Conservation (phyloP, 1,140 invertebrate species). For the Zaprionus davidi region DNA sequence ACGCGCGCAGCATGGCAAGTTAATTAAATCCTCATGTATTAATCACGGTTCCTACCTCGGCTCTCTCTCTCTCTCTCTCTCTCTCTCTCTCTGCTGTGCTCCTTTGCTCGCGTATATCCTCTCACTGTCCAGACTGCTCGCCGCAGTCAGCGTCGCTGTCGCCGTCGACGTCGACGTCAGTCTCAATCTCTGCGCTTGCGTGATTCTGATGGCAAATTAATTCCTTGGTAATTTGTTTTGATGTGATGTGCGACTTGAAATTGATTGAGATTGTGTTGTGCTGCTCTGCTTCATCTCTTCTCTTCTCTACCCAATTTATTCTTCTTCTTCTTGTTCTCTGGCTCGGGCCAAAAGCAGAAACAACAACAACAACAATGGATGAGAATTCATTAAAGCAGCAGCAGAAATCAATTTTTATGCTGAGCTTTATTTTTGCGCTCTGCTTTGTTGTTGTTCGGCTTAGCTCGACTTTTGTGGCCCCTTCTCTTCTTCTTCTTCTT, state of each 20-base stretch:
- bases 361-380: slow-evolving; percentile 1
- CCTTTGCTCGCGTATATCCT: slow-evolving; percentile 1
- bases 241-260: slow-evolving; percentile 83
- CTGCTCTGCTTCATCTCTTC: slow-evolving; percentile 22
- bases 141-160: slow-evolving; percentile 2
- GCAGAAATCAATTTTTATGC: slow-evolving; percentile 79
- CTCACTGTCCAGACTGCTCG: neutral
- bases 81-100: neutral
- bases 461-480: slow-evolving; percentile 11
- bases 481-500: neutral
- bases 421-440: slow-evolving; percentile 57
- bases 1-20: slow-evolving; percentile 65
- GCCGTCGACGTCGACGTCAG: neutral
- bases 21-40: slow-evolving; percentile 83
- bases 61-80: neutral
- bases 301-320: slow-evolving; percentile 15
- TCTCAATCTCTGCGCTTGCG: slow-evolving; percentile 74
- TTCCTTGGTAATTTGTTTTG: slow-evolving; percentile 84
- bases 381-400: slow-evolving; percentile 79
- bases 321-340: neutral
- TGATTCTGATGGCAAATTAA: slow-evolving; percentile 84
- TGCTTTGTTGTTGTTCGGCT: slow-evolving; percentile 42
- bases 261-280: slow-evolving; percentile 82
- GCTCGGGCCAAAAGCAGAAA: slow-evolving; percentile 1
- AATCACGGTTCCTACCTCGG: slow-evolving; percentile 73